phyloP scores from a whole-genome alignment of 2,888 invertebrate species.

The Pandemis cinnamomeana region DNA sequence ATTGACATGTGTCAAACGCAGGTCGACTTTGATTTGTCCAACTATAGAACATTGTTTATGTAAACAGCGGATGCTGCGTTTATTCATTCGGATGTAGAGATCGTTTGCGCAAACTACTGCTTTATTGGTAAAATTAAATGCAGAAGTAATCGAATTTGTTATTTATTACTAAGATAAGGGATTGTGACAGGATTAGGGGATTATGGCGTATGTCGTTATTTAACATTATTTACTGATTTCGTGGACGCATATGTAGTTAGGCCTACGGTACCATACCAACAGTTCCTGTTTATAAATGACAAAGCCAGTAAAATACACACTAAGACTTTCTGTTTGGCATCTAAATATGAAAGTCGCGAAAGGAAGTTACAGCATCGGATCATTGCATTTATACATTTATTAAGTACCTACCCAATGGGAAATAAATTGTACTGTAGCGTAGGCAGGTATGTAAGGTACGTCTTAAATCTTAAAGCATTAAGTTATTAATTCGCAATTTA shows the following conservation, averaged over 20 bases:
- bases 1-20: conserved; percentile 77
- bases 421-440: neutral
- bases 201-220: neutral
- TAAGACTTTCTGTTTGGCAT: too few relatives aligned
- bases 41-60: conserved; percentile 78
- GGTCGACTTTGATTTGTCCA: conserved; percentile 59
- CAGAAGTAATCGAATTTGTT: neutral
- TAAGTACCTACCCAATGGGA: neutral
- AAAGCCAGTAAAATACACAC: too few relatives aligned
- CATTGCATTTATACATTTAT: neutral
- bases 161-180: neutral
- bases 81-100: conserved; percentile 38
- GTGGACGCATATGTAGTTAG: too few relatives aligned
- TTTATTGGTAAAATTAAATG: neutral
- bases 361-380: neutral
- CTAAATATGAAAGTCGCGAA: too few relatives aligned
- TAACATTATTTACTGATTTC: neutral
- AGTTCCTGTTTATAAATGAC: too few relatives aligned
- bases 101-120: conserved; percentile 31
- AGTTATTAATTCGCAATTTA: neutral
- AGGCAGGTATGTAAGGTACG: neutral
- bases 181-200: too few relatives aligned
- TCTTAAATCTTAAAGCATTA: neutral
- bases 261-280: too few relatives aligned
- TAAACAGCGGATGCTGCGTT: conserved; percentile 74